Conservation (phyloP, 2,888 invertebrate species). For the Metellina segmentata region DNA sequence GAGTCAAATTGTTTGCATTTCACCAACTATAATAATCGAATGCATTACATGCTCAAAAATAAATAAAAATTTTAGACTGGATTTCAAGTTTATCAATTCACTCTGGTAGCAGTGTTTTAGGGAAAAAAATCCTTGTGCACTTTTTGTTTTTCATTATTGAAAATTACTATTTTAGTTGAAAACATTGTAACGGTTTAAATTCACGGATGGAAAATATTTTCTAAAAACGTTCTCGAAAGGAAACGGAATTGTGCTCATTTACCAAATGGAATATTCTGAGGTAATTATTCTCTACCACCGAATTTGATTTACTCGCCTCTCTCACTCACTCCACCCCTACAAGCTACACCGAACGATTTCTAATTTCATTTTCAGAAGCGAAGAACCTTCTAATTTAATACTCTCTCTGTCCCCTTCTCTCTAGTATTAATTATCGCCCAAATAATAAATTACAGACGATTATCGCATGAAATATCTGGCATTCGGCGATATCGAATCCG, state of each 20-base stretch:
- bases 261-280: constrained; percentile 19
- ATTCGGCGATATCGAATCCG: constrained; percentile 14
- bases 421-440: constrained; percentile 52
- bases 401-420: constrained; percentile 1
- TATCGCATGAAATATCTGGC: constrained; percentile 37
- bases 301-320: constrained; percentile 25
- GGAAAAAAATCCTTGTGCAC: too few species aligned
- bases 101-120: too few species aligned
- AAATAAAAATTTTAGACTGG: too few species aligned
- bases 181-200: too few species aligned
- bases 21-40: too few species aligned
- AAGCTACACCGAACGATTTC: constrained; percentile 25
- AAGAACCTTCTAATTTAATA: constrained; percentile 12
- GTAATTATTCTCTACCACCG: constrained; percentile 8
- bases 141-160: too few species aligned
- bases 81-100: too few species aligned
- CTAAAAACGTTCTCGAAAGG: too few species aligned
- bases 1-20: too few species aligned
- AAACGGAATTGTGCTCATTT: not conserved
- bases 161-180: too few species aligned
- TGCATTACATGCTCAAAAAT: too few species aligned
- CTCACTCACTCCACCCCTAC: constrained; percentile 27
- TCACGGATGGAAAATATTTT: too few species aligned
- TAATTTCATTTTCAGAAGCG: constrained; percentile 11
- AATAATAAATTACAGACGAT: constrained; percentile 43